These are phyloP conservation scores for Ectropis grisescens DNA, from an alignment of 1,140 invertebrate species.

Conservation along the genomic window DNA sequence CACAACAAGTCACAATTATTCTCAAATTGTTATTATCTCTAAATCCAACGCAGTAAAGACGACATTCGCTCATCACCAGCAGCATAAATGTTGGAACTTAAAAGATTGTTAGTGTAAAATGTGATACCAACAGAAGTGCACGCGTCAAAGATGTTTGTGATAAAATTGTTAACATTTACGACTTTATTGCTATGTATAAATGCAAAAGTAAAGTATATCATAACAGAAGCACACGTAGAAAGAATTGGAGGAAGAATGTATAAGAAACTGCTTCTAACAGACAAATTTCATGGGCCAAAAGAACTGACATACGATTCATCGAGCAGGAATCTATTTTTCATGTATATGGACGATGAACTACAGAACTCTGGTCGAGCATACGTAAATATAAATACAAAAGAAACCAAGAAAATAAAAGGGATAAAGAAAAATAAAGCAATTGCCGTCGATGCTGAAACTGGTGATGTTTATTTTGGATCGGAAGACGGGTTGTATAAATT, in stretches of 20 bases:
- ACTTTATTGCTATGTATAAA: slow-evolving; percentile 5
- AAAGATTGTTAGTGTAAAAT: too few species aligned
- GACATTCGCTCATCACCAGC: too few species aligned
- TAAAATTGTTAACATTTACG: too few species aligned
- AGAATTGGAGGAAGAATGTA: slow-evolving; percentile 41
- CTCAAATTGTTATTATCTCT: too few species aligned
- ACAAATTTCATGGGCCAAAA: slow-evolving; percentile 32
- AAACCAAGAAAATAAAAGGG: slow-evolving; percentile 36
- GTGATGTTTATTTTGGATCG: slow-evolving; percentile 54
- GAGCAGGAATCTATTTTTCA: slow-evolving; percentile 49
- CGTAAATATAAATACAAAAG: slow-evolving; percentile 46
- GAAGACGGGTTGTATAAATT: slow-evolving; percentile 54
- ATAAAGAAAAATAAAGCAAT: slow-evolving; percentile 51
- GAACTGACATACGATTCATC: slow-evolving; percentile 50
- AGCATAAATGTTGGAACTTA: too few species aligned
- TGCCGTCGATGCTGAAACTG: slow-evolving; percentile 39
- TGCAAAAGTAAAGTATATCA: slow-evolving; percentile 28
- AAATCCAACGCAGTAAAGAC: too few species aligned
- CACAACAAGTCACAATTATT: too few species aligned
- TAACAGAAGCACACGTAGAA: slow-evolving; percentile 38
- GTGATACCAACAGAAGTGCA: too few species aligned
- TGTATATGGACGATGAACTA: slow-evolving; percentile 52
- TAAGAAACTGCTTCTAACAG: slow-evolving; percentile 40
- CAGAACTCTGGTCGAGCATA: slow-evolving; percentile 51
- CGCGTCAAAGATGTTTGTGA: too few species aligned